Evolutionary conservation across 2,888 invertebrate species (phyloP).

Genomic region (Chrysolina oricalcia): DNA sequence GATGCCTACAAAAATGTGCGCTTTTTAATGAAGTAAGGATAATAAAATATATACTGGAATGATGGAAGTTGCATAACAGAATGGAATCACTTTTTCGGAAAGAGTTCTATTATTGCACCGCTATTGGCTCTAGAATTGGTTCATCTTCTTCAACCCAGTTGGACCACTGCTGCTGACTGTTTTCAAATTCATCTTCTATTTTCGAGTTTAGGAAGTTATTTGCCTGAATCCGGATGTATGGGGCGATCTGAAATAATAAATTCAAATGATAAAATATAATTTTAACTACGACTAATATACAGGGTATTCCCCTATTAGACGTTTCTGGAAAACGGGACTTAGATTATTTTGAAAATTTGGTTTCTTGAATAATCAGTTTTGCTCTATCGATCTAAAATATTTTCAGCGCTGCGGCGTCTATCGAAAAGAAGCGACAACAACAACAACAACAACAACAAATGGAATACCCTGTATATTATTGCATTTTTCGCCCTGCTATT

Average conservation of each 20-base stretch:
- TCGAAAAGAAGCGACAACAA: too few relatives aligned
- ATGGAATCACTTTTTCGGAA: slow-evolving; percentile 28
- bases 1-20: slow-evolving; percentile 5
- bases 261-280: too few relatives aligned
- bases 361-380: too few relatives aligned
- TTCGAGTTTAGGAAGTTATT: slow-evolving; percentile 61
- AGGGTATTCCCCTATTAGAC: too few relatives aligned
- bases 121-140: slow-evolving; percentile 60
- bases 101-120: slow-evolving; percentile 57
- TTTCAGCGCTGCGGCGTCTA: too few relatives aligned
- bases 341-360: too few relatives aligned
- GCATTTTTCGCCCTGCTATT: too few relatives aligned
- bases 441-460: too few relatives aligned
- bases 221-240: slow-evolving; percentile 59
- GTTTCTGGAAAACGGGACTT: too few relatives aligned
- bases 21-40: not conserved
- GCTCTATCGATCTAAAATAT: too few relatives aligned
- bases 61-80: slow-evolving; percentile 14
- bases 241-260: slow-evolving; percentile 57
- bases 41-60: slow-evolving; percentile 2
- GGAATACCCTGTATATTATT: too few relatives aligned
- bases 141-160: slow-evolving; percentile 62
- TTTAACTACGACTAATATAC: too few relatives aligned
- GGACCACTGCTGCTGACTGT: slow-evolving; percentile 57
- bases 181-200: slow-evolving; percentile 58